Evolutionary conservation across 2,797 vertebrate genomes (phyloP).

Genomic region (Momotus momota): DNA sequence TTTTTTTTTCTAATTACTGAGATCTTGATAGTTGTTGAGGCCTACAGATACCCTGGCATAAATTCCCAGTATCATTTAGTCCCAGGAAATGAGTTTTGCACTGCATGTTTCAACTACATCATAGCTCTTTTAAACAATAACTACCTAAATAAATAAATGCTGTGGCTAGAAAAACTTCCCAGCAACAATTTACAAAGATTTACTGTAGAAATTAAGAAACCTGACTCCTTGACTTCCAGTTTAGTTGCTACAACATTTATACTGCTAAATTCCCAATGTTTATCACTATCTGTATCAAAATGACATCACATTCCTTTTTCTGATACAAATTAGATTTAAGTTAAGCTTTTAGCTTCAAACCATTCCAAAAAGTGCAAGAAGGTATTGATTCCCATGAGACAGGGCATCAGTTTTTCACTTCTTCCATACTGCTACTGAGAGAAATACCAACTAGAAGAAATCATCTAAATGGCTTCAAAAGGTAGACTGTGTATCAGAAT

Average conservation of each 20-base stretch:
- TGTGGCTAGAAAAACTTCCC: neutral
- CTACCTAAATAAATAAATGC: neutral
- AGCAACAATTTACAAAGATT: neutral
- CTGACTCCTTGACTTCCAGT: neutral
- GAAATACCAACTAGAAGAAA: neutral
- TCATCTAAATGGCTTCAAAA: neutral
- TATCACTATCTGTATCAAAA: neutral
- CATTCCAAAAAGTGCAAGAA: neutral
- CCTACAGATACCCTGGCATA: neutral
- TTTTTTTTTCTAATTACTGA: neutral
- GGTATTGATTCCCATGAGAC: neutral
- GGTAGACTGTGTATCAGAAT: neutral
- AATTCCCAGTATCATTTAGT: neutral
- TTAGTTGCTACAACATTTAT: slow-evolving; percentile 1
- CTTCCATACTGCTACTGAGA: neutral
- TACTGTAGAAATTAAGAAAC: neutral
- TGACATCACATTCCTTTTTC: neutral
- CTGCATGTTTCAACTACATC: neutral
- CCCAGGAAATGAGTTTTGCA: neutral
- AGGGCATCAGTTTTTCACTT: neutral
- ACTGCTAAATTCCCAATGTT: neutral
- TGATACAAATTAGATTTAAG: slow-evolving; percentile 37
- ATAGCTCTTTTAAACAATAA: neutral
- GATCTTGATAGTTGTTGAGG: neutral
- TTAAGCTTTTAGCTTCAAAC: neutral